A percentile compares a stretch with the other conserved stretches of the same genome.
Evolutionary conservation across 2,113 vertebrate species (phyloP).

Genomic region (Saguinus midas): DNA sequence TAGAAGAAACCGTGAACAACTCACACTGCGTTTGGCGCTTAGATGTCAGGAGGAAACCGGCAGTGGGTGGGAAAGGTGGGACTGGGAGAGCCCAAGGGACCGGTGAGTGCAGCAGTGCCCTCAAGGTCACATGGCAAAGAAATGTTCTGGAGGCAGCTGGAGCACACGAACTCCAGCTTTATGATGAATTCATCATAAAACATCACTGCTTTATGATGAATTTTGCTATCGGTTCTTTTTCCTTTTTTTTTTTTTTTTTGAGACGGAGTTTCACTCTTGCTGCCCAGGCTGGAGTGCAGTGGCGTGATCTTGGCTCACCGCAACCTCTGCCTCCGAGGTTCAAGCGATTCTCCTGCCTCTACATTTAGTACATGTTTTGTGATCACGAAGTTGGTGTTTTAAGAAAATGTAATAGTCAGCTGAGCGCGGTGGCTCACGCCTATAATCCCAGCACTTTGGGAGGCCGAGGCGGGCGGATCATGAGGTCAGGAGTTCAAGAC

Average conservation of each 20-base stretch:
- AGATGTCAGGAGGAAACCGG: neutral
- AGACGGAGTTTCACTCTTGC: too few relatives aligned
- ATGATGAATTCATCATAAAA: neutral
- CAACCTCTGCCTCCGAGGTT: too few relatives aligned
- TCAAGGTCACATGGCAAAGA: neutral
- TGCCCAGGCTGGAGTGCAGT: too few relatives aligned
- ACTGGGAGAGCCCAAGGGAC: too few relatives aligned
- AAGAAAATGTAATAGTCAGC: too few relatives aligned
- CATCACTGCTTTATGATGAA: neutral
- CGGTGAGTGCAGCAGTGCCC: neutral
- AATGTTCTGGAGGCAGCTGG: neutral
- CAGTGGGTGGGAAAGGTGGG: neutral
- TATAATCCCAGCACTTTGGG: too few relatives aligned
- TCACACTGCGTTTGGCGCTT: rapidly evolving
- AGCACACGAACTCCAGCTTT: neutral
- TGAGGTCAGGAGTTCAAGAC: too few relatives aligned
- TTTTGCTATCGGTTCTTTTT: neutral
- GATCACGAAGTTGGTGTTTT: rapidly evolving
- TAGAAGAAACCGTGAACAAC: neutral
- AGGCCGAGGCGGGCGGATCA: too few relatives aligned
- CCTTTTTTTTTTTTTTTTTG: too few relatives aligned
- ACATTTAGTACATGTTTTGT: rapidly evolving
- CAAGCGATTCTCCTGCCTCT: too few relatives aligned
- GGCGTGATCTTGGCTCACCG: too few relatives aligned
- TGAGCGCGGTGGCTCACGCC: too few relatives aligned